Evolutionary conservation across 2,797 vertebrate species (phyloP).

Genomic region (Macropodus opercularis): DNA sequence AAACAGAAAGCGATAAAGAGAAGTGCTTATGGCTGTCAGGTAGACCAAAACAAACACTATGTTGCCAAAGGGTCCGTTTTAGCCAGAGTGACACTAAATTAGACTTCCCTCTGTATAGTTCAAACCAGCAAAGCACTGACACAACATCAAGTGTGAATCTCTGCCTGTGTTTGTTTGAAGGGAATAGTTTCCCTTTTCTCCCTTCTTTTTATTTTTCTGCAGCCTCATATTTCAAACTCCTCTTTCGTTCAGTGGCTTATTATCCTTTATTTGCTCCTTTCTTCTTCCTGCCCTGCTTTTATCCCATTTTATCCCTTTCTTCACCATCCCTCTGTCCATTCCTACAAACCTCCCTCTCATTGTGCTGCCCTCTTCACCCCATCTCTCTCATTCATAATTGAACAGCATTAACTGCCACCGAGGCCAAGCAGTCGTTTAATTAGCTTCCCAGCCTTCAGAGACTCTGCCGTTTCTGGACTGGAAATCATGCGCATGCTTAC

Average conservation of each 20-base stretch:
- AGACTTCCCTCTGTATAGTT: constrained; percentile 43
- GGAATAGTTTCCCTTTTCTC: neutral
- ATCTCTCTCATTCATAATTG: constrained; percentile 75
- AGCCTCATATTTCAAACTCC: constrained; percentile 16
- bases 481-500: constrained; percentile 47
- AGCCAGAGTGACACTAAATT: constrained; percentile 53
- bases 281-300: constrained; percentile 5
- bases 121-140: constrained; percentile 46
- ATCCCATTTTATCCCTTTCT: constrained; percentile 34
- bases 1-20: constrained; percentile 43
- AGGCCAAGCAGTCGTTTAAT: constrained; percentile 68
- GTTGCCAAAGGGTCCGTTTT: constrained; percentile 38
- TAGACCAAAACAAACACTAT: constrained; percentile 59
- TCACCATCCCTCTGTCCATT: constrained; percentile 22
- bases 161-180: constrained; percentile 18
- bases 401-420: constrained; percentile 72
- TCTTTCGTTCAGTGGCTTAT: constrained; percentile 16
- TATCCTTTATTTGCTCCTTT: constrained; percentile 15
- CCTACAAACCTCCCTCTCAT: constrained; percentile 32
- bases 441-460: constrained; percentile 65
- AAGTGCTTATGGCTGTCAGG: constrained; percentile 48
- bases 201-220: neutral
- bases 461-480: constrained; percentile 33
- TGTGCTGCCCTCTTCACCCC: constrained; percentile 63
- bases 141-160: constrained; percentile 28